Percentiles rank a stretch among this genome's conserved stretches.
Evolutionary conservation across 2,797 vertebrate genomes (phyloP).

Genomic region (Schizopygopsis pylzovi): DNA sequence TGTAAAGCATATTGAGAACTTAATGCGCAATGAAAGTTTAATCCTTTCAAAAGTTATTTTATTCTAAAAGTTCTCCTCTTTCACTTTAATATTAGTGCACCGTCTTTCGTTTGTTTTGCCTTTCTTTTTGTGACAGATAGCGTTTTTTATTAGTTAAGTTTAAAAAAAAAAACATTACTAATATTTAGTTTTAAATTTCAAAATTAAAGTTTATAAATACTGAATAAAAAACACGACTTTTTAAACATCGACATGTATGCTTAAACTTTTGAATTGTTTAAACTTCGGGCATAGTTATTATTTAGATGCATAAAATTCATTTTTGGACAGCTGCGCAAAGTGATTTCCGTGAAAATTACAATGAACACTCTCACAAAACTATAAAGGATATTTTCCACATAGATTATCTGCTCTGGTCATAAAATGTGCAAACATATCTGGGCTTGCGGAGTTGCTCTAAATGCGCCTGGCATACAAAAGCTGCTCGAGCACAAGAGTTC

Average conservation of each 20-base stretch:
- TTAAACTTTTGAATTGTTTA: conserved; percentile 6
- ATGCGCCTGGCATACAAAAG: neutral
- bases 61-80: neutral
- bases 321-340: conserved; percentile 15
- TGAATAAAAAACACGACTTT: neutral
- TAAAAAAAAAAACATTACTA: neutral
- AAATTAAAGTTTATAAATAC: neutral
- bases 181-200: neutral
- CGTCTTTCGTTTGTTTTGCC: neutral
- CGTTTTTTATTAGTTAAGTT: neutral
- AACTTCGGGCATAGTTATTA: neutral
- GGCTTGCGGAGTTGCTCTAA: neutral
- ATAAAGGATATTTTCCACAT: neutral
- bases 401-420: neutral
- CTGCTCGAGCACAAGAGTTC: neutral
- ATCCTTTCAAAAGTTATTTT: neutral
- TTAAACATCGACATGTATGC: neutral
- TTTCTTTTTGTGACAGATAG: neutral
- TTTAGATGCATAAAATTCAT: neutral
- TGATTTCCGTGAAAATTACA: neutral
- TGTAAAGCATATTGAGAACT: conserved; percentile 20
- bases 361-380: neutral
- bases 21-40: neutral
- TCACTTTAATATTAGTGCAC: neutral
- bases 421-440: conserved; percentile 11